These are phyloP conservation scores for Heteronetta atricapilla DNA, from an alignment of 2,113 vertebrate genomes.

Conservation along the genomic window DNA sequence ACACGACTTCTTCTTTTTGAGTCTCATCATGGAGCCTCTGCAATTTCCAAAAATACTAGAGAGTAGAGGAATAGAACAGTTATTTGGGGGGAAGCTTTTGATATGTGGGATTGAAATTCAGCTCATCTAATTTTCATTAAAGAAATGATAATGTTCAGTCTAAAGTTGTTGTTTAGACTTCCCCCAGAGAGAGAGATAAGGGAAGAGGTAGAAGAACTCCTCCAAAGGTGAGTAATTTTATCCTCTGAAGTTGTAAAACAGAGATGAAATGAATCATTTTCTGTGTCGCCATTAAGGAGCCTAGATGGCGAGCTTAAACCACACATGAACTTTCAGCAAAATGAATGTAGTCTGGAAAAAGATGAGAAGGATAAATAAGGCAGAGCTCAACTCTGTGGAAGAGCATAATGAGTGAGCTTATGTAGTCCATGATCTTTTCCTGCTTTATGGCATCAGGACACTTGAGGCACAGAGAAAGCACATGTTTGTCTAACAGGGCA, in stretches of 20 bases:
- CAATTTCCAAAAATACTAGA: neutral
- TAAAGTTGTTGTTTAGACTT: slow-evolving; percentile 16
- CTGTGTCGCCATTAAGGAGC: slow-evolving; percentile 12
- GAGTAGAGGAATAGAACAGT: neutral
- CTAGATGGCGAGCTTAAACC: slow-evolving; percentile 68
- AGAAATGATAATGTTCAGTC: neutral
- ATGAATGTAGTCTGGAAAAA: slow-evolving; percentile 32
- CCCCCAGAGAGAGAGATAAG: neutral
- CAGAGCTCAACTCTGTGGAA: neutral
- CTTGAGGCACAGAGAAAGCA: neutral
- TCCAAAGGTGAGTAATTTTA: slow-evolving; percentile 2
- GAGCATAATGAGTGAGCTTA: neutral
- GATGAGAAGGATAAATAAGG: slow-evolving; percentile 15
- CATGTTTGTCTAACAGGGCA: neutral
- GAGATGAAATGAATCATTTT: slow-evolving; percentile 1
- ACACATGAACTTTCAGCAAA: slow-evolving; percentile 47
- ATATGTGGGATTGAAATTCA: neutral
- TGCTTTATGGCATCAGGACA: neutral
- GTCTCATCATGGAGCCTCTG: neutral
- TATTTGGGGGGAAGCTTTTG: neutral
- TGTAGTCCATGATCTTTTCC: neutral
- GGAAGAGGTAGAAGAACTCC: neutral
- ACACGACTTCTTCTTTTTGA: neutral
- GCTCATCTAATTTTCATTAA: neutral
- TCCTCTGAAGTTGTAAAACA: slow-evolving; percentile 12